Conservation (phyloP, 1,140 invertebrate genomes). For the Globodera rostochiensis region DNA sequence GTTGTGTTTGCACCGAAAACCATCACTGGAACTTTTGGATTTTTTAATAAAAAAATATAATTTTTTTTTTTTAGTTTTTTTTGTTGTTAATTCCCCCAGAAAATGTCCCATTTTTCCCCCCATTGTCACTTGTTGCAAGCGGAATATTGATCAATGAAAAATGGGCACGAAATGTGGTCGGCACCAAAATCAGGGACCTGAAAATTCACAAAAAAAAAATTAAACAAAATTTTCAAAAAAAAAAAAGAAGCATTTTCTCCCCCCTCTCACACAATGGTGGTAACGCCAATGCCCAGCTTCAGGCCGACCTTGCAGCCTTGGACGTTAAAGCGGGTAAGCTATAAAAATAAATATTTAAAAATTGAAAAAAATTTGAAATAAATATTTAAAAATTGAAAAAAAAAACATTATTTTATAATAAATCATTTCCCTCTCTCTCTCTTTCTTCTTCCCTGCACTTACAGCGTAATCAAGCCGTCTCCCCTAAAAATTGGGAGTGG, state of each 20-base stretch:
- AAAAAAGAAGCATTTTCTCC: too few relatives aligned
- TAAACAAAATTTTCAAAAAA: neutral
- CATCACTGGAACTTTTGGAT: neutral
- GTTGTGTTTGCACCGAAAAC: neutral
- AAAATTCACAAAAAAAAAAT: neutral
- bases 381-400: neutral
- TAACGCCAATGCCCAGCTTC: neutral
- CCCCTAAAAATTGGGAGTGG: neutral
- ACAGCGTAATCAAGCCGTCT: neutral
- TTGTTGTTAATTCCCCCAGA: neutral
- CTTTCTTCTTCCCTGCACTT: neutral
- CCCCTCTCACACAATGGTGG: slow-evolving; percentile 20
- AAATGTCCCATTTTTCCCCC: neutral
- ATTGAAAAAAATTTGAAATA: too few relatives aligned
- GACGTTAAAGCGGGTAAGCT: slow-evolving; percentile 3
- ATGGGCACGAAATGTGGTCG: slow-evolving; percentile 23
- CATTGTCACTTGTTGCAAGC: slow-evolving; percentile 6
- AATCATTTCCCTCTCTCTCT: too few relatives aligned
- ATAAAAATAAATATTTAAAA: neutral
- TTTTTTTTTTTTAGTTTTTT: neutral
- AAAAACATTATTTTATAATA: too few relatives aligned
- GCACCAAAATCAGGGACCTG: slow-evolving; percentile 5
- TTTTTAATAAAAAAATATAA: too few relatives aligned
- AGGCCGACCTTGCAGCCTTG: slow-evolving; percentile 5
- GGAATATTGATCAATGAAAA: slow-evolving; percentile 23